Evolutionary conservation across 2,113 vertebrate species (phyloP).

Genomic region (Cercopithecus mona): DNA sequence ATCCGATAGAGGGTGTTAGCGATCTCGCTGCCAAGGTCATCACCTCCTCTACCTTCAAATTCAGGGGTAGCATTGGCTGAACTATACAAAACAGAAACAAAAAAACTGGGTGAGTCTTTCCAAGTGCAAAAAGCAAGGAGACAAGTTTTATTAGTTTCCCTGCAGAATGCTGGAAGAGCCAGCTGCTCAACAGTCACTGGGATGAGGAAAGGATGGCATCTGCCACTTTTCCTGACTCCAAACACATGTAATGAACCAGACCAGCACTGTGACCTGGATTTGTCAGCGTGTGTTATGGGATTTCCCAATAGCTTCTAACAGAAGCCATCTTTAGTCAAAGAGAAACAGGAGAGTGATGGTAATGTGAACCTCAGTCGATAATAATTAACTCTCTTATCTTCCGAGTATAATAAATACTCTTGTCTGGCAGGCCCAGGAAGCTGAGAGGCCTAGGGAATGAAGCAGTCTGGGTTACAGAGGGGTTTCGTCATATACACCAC

Average conservation of each 20-base stretch:
- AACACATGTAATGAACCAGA: fast-evolving
- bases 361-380: not conserved
- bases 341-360: not conserved
- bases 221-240: not conserved
- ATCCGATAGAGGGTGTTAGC: constrained; percentile 94
- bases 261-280: fast-evolving
- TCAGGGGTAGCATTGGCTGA: constrained; percentile 97
- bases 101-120: not conserved
- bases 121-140: not conserved
- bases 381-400: not conserved
- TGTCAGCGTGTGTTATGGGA: not conserved
- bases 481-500: not conserved
- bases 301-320: not conserved
- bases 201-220: not conserved
- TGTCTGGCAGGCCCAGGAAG: not conserved
- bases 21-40: constrained; percentile 94
- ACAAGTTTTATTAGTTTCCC: not conserved
- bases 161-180: not conserved
- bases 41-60: constrained; percentile 97
- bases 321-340: not conserved
- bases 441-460: not conserved
- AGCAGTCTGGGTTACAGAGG: not conserved
- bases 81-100: constrained; percentile 80
- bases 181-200: not conserved
- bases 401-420: not conserved